phyloP scores from a whole-genome alignment of 2,797 vertebrate species.

The Manis javanica region DNA sequence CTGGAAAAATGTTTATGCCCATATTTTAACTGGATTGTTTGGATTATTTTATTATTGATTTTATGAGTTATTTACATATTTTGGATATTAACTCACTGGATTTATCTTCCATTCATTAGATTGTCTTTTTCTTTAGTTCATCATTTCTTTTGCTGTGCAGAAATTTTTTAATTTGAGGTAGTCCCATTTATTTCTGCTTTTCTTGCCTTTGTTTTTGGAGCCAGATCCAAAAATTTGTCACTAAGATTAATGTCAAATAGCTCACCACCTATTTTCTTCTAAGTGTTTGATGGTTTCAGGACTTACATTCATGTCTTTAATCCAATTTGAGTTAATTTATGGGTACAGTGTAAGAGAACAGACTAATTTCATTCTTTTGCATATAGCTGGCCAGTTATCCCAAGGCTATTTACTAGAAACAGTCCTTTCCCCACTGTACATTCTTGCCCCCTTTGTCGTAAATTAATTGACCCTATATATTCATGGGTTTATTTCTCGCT shows the following conservation, averaged over 20 bases:
- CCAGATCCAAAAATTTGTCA: background rate
- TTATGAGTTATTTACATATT: background rate
- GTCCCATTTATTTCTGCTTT: background rate
- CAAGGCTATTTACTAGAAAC: too few species aligned
- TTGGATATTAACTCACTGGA: background rate
- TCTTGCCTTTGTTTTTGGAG: background rate
- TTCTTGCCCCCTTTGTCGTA: too few species aligned
- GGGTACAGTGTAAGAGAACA: background rate
- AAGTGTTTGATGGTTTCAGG: background rate
- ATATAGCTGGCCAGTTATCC: background rate
- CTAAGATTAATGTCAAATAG: background rate
- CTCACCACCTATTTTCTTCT: background rate
- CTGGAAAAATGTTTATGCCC: background rate
- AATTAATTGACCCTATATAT: too few species aligned
- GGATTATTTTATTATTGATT: background rate
- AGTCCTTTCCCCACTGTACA: too few species aligned
- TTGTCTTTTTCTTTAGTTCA: background rate
- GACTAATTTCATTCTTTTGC: background rate
- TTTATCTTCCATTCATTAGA: background rate
- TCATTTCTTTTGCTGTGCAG: background rate
- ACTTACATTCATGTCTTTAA: background rate
- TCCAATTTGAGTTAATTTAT: background rate
- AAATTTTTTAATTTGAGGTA: background rate
- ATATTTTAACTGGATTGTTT: background rate
- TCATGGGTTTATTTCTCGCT: too few species aligned